Conservation (phyloP, 2,888 invertebrate species). For the Oscheius onirici region DNA sequence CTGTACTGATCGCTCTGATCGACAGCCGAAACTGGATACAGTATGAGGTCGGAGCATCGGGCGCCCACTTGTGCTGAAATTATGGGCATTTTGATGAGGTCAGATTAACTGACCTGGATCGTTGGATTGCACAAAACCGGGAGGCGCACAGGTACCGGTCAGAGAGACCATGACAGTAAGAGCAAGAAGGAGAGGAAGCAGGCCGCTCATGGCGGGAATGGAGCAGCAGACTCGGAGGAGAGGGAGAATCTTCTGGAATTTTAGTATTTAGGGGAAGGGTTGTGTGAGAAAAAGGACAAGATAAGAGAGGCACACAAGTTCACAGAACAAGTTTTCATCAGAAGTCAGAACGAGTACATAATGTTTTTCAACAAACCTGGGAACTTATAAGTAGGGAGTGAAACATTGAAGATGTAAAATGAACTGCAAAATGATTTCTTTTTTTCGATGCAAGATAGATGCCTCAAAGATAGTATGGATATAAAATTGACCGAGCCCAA, state of each 20-base stretch:
- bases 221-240: not conserved
- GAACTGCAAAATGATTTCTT: too few species aligned
- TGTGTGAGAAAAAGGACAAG: too few species aligned
- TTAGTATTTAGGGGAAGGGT: too few species aligned
- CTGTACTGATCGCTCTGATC: slow-evolving; percentile 71
- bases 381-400: too few species aligned
- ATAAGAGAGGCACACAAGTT: too few species aligned
- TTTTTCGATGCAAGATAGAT: too few species aligned
- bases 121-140: slow-evolving; percentile 68
- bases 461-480: too few species aligned
- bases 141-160: slow-evolving; percentile 63
- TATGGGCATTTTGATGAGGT: not conserved
- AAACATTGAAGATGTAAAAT: too few species aligned
- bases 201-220: slow-evolving; percentile 26
- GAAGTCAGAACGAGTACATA: too few species aligned
- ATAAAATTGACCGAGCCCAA: too few species aligned
- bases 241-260: not conserved
- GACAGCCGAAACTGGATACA: slow-evolving; percentile 71
- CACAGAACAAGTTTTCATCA: too few species aligned
- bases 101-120: slow-evolving; percentile 59
- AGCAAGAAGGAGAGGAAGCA: slow-evolving; percentile 25
- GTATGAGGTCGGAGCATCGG: slow-evolving; percentile 69
- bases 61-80: slow-evolving; percentile 66
- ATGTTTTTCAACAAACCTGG: too few species aligned
- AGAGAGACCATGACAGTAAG: slow-evolving; percentile 12